Evolutionary conservation across 2,888 invertebrate species (phyloP), one percentile per base, ranked within the genome.

Genomic region (Brassicogethes aeneus): DNA sequence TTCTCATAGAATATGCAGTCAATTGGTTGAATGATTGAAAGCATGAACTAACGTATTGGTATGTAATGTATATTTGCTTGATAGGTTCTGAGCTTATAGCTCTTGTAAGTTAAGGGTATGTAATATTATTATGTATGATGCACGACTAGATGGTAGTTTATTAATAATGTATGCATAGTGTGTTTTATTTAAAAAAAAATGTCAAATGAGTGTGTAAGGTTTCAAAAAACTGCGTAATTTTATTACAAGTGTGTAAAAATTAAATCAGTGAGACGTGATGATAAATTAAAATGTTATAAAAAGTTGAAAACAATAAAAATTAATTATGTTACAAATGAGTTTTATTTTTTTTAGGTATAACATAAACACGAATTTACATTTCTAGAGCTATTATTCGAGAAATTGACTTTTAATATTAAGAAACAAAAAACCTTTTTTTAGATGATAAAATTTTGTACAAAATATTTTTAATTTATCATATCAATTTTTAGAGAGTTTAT

Each of bases 1-100:
- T 61, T 60, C 57, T 60, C 57, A 58, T 60, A 61, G 60, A 60
- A 62, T 59, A 56, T 54, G 50, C 53, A 54, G 57, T 57, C 57
- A 57, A 57, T 57, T 58, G 56, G 52, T 55, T 54, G 54, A 52
- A 53, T 48, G 55, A 48, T 54, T 45, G 53, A 44, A 44, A 51
- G 59, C 52, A 42, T 57, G 56, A 23, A 5, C 23, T 23, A 23
- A 23, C 5, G n/a, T n/a, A 23, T 23, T 23, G 23, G 47, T 47
- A 48, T 45, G 51, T 50, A 44, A 46, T 37, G 42, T 50, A 41
- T 44, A 48, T 49, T 36, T 50, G 49, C 44, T 48, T 49, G 46
- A 43, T 47, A 47, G 41, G 41, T 48, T n/a, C 42, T 50, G 48
- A 46, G 44, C 47, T 48, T 43, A 44, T 47, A 47, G 48, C 40